A percentile compares a stretch with the other conserved stretches of the same genome.
These are phyloP conservation scores for Mastigias papua DNA, from an alignment of 30 jellyfish, hydroid and myxozoan species.

Conservation along the genomic window DNA sequence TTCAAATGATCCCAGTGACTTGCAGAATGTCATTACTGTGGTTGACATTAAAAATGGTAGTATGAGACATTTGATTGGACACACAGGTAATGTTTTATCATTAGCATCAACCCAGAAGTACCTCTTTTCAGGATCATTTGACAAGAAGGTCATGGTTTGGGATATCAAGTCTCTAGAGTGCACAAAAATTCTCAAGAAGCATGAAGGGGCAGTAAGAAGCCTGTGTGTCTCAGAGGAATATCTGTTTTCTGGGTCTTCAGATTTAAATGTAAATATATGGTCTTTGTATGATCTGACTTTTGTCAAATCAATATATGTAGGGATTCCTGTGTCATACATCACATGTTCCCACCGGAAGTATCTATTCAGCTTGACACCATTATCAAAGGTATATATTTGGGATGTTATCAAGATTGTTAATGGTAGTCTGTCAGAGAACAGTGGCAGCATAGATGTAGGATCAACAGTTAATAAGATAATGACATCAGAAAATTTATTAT, in stretches of 20 bases:
- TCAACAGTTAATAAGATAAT: conserved; percentile 32
- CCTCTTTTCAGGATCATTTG: conserved; percentile 87
- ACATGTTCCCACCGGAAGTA: conserved; percentile 82
- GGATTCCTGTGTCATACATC: conserved; percentile 65
- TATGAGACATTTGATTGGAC: conserved; percentile 85
- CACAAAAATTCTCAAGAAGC: conserved; percentile 50
- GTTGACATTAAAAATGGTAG: conserved; percentile 34
- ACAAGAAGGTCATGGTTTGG: conserved; percentile 87
- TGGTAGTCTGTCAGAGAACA: neutral
- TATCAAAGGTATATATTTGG: conserved; percentile 79
- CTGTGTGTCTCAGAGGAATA: conserved; percentile 67
- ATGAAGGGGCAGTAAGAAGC: conserved; percentile 84
- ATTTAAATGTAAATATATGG: conserved; percentile 75
- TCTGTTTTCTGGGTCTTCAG: conserved; percentile 87
- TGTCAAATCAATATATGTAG: conserved; percentile 12
- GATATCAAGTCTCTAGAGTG: conserved; percentile 72
- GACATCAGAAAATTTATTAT: conserved; percentile 51
- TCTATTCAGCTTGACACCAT: conserved; percentile 68
- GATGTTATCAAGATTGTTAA: conserved; percentile 41
- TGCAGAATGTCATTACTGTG: conserved; percentile 61
- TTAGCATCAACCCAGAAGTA: conserved; percentile 52
- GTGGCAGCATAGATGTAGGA: conserved; percentile 21
- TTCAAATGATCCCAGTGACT: conserved; percentile 17
- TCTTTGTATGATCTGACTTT: conserved; percentile 24
- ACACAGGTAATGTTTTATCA: conserved; percentile 72